Conservation (phyloP, 2,113 vertebrate species). For the Strix uralensis region DNA sequence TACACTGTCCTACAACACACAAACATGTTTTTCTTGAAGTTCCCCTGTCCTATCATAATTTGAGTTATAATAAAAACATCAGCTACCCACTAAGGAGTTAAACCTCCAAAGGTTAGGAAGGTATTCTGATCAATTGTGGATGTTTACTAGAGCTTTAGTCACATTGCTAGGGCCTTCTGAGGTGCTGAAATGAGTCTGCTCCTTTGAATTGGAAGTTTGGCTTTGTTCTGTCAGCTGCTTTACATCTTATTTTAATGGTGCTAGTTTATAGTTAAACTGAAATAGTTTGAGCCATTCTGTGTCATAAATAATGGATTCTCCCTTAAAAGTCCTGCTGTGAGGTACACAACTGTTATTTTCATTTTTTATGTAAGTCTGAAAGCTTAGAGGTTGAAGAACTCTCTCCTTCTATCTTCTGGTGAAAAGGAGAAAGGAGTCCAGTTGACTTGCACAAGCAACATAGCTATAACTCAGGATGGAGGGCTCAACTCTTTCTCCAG, state of each 20-base stretch:
- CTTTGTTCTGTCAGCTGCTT: neutral
- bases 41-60: neutral
- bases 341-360: neutral
- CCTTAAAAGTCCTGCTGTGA: neutral
- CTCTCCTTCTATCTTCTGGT: neutral
- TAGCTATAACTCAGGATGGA: neutral
- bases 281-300: neutral
- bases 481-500: neutral
- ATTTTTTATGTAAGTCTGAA: neutral
- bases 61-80: neutral
- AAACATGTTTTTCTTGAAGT: neutral
- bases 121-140: neutral
- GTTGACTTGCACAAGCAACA: neutral
- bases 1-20: neutral
- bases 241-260: neutral
- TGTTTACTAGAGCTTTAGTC: neutral
- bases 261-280: neutral
- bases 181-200: neutral
- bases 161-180: neutral
- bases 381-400: neutral
- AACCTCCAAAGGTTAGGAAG: neutral
- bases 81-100: neutral
- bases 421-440: neutral
- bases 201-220: neutral
- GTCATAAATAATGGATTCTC: neutral